Evolutionary conservation across 2,113 vertebrate species (phyloP).

Genomic region (Sebastes schlegelii): DNA sequence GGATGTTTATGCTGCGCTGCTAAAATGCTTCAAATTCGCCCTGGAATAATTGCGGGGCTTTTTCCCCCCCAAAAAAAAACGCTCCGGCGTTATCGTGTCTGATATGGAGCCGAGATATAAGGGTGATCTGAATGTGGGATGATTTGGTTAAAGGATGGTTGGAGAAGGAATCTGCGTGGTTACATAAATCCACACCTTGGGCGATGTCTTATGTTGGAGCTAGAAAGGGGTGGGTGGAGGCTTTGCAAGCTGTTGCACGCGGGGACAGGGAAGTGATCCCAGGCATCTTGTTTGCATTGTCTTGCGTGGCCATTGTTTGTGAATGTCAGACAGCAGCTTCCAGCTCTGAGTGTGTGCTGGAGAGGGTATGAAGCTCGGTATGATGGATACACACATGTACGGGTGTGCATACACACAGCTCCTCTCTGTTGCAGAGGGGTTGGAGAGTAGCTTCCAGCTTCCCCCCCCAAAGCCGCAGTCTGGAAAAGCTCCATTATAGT

Average conservation of each 20-base stretch:
- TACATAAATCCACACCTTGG: slow-evolving; percentile 71
- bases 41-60: slow-evolving; percentile 37
- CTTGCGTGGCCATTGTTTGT: slow-evolving; percentile 72
- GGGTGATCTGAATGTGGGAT: slow-evolving; percentile 49
- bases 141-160: slow-evolving; percentile 44
- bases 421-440: slow-evolving; percentile 50
- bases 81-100: slow-evolving; percentile 29
- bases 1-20: slow-evolving; percentile 60
- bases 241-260: slow-evolving; percentile 67
- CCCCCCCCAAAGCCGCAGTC: slow-evolving; percentile 54
- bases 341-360: slow-evolving; percentile 58
- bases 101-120: slow-evolving; percentile 52
- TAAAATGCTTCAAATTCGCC: slow-evolving; percentile 48
- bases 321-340: slow-evolving; percentile 72
- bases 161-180: slow-evolving; percentile 45
- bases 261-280: slow-evolving; percentile 66
- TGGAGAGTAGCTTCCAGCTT: slow-evolving; percentile 40
- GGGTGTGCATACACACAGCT: background rate
- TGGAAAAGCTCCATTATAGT: slow-evolving; percentile 50
- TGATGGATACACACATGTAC: slow-evolving; percentile 43
- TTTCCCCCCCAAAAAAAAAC: slow-evolving; percentile 24
- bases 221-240: slow-evolving; percentile 49
- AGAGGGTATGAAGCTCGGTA: slow-evolving; percentile 62
- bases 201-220: slow-evolving; percentile 60
- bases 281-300: slow-evolving; percentile 78